Evolutionary conservation across 1,140 invertebrate genomes (phyloP), one percentile per base, ranked within the genome.

Genomic region (Anagrus nilaparvatae): DNA sequence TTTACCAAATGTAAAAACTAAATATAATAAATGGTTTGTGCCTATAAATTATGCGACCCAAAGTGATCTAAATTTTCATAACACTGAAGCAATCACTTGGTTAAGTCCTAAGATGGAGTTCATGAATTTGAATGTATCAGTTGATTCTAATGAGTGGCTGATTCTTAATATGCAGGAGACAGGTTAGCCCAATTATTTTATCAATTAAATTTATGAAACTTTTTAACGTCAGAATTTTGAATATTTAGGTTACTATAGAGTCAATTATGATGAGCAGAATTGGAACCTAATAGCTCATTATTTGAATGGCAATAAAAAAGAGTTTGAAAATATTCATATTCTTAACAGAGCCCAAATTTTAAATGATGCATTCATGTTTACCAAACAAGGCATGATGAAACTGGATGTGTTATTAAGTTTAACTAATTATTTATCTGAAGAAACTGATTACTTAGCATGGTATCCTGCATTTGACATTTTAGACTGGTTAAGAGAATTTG

Each of bases 81-180:
- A 69, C 9, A 86, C 84, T 1, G 69, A 69, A 25, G 81, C 84
- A 0, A 70, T 69, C 16, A 52, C 77, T 0, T 63, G 59, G 61
- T 17, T 63, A 6, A 72, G 72, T 31, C 6, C 17, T 35, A 12
- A 1, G 33, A 61, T 63, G 9, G 57, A 63, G 12, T 49, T 21
- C 21, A 30, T 9, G 13, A 1, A 3, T 53, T 12, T 49, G 14
- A 7, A 16, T 1, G 21, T 64, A 4, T 65, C 72, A 10, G 64
- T 67, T 1, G 58, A 55, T 2, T 48, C 66, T 0, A 61, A 74
- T 27, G 72, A 85, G 14, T 89, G 86, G 85, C 64, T 85, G 3
- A 75, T 90, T 27, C 78, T 83, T 12, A 89, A 89, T 60, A 63
- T 88, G 24, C 77, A 84, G 52, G 75, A 86, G 56, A 86, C 81